phyloP scores from a whole-genome alignment of 2,797 vertebrate species.

The Pseudocheirus occidentalis region DNA sequence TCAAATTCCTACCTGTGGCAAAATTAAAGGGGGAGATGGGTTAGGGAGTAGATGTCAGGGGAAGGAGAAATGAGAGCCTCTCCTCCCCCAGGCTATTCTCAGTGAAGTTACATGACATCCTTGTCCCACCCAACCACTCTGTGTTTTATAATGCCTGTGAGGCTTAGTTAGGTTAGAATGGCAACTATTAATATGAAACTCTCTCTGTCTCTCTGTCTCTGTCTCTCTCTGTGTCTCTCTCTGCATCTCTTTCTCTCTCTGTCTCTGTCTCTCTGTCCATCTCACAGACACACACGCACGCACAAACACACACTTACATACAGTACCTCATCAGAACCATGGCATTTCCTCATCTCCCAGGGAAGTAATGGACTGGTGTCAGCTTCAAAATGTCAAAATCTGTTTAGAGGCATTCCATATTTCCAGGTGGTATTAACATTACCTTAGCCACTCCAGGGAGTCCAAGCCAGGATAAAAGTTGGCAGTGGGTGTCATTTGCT shows the following conservation, averaged over 20 bases:
- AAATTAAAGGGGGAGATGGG: background rate
- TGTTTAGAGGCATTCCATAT: slow-evolving; percentile 5
- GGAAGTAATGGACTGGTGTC: slow-evolving; percentile 22
- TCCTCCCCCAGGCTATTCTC: background rate
- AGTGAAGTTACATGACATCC: background rate
- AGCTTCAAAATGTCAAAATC: slow-evolving; percentile 64
- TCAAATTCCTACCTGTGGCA: background rate
- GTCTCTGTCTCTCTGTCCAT: too few relatives aligned
- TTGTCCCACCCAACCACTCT: background rate
- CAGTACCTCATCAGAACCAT: background rate
- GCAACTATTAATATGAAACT: background rate
- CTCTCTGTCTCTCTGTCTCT: background rate
- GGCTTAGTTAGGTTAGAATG: background rate
- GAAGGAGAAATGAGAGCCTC: background rate
- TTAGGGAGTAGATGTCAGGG: background rate
- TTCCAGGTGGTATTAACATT: background rate
- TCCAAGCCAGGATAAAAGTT: background rate
- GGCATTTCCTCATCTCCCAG: slow-evolving; percentile 21
- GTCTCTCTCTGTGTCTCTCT: too few relatives aligned
- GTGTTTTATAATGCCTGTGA: background rate
- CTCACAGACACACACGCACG: background rate
- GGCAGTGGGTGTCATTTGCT: background rate
- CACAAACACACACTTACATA: background rate
- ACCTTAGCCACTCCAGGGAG: background rate
- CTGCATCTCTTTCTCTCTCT: background rate